These are phyloP conservation scores for Psilopsiagon aymara DNA, from an alignment of 2,113 vertebrate genomes.

Conservation along the genomic window DNA sequence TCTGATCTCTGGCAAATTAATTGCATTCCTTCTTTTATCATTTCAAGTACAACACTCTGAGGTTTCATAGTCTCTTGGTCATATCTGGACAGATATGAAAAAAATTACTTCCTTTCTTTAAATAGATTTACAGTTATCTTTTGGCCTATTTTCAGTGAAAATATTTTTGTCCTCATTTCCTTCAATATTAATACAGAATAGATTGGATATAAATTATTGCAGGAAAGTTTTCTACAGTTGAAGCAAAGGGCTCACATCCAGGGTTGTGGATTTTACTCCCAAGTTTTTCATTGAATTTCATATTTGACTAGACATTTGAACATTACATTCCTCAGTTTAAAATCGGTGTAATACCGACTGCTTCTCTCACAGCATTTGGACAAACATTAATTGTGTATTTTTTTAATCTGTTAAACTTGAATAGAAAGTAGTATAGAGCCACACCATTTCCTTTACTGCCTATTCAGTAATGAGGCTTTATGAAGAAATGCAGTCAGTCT, in stretches of 20 bases:
- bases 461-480: not conserved
- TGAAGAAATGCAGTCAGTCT: not conserved
- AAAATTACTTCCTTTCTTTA: slow-evolving; percentile 9
- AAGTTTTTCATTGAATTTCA: not conserved
- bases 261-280: not conserved
- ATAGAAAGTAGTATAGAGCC: not conserved
- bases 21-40: slow-evolving; percentile 18
- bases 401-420: not conserved
- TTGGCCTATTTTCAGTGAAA: not conserved
- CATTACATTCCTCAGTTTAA: not conserved
- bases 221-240: not conserved
- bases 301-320: not conserved
- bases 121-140: slow-evolving; percentile 17
- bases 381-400: not conserved
- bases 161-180: not conserved
- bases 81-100: slow-evolving; percentile 11
- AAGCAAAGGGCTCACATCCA: not conserved
- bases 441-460: not conserved
- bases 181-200: not conserved
- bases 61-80: not conserved
- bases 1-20: slow-evolving; percentile 10
- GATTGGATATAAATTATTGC: slow-evolving; percentile 36
- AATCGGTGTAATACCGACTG: not conserved
- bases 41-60: not conserved
- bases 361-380: not conserved